Percentiles rank a stretch among this genome's conserved stretches.
phyloP scores from a whole-genome alignment of 2,888 invertebrate genomes.

The Drosophila antonietae region DNA sequence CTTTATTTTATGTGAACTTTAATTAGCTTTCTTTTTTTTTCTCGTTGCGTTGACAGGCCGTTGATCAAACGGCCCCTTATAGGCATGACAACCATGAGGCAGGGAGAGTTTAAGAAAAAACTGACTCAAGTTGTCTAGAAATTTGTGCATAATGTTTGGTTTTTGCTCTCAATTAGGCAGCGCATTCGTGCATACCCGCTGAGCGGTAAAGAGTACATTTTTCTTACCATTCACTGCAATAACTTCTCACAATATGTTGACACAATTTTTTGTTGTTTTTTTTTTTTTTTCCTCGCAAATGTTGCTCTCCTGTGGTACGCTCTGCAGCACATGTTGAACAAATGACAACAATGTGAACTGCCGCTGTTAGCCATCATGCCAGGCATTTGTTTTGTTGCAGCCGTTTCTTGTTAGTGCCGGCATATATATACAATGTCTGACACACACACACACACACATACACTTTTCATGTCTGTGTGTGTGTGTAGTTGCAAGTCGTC shows the following conservation, averaged over 20 bases:
- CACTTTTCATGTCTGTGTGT: not conserved
- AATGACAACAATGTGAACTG: constrained; percentile 36
- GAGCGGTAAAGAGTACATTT: not conserved
- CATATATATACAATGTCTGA: not conserved
- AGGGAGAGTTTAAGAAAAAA: not conserved
- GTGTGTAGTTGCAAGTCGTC: not conserved
- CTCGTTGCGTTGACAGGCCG: constrained; percentile 10
- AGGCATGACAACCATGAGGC: too few species aligned
- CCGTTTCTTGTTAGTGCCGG: not conserved
- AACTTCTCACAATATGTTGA: constrained; percentile 47
- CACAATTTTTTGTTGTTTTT: constrained; percentile 30
- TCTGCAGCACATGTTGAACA: constrained; percentile 29
- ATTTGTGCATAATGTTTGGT: not conserved
- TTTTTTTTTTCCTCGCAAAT: constrained; percentile 6
- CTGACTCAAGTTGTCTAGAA: not conserved
- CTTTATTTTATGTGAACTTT: constrained; percentile 52
- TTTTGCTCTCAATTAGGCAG: constrained; percentile 1
- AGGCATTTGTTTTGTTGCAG: constrained; percentile 18
- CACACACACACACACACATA: not conserved
- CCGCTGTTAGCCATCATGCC: constrained; percentile 13
- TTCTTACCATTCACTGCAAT: not conserved
- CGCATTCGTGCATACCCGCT: not conserved
- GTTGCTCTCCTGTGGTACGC: constrained; percentile 10
- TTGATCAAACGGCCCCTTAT: constrained; percentile 29
- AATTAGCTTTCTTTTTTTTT: constrained; percentile 49